These are phyloP conservation scores for Phallusia fumigata DNA, from an alignment of 23 tunicate genomes.

Conservation along the genomic window DNA sequence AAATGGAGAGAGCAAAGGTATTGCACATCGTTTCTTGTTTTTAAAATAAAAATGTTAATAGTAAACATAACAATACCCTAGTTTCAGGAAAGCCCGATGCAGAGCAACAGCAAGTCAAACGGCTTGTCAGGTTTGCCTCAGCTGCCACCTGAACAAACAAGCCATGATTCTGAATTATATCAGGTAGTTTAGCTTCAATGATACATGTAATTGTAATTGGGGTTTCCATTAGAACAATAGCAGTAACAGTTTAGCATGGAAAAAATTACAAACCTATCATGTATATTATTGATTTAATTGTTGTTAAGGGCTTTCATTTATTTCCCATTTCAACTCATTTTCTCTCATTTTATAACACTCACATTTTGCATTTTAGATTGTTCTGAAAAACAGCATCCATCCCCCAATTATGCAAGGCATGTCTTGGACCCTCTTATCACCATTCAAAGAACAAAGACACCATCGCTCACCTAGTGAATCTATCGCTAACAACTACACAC, in stretches of 20 bases:
- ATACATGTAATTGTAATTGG: too few relatives aligned
- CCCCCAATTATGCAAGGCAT: slow-evolving; percentile 95
- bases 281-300: too few relatives aligned
- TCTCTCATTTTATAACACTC: neutral
- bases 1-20: too few relatives aligned
- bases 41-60: neutral
- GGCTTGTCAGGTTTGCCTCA: slow-evolving; percentile 56
- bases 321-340: too few relatives aligned
- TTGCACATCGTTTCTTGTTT: too few relatives aligned
- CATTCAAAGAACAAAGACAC: slow-evolving; percentile 79
- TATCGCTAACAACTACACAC: slow-evolving; percentile 87
- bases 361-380: slow-evolving; percentile 35
- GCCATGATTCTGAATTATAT: slow-evolving; percentile 66
- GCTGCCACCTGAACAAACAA: slow-evolving; percentile 34
- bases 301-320: too few relatives aligned
- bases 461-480: slow-evolving; percentile 81
- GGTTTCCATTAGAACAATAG: too few relatives aligned
- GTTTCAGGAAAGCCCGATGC: slow-evolving; percentile 27
- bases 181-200: slow-evolving; percentile 56
- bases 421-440: slow-evolving; percentile 86
- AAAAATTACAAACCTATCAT: neutral
- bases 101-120: slow-evolving; percentile 34
- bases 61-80: neutral
- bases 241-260: neutral
- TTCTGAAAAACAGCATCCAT: slow-evolving; percentile 73